Evolutionary conservation across 2,113 vertebrate genomes (phyloP).

Genomic region (Stegastes partitus): DNA sequence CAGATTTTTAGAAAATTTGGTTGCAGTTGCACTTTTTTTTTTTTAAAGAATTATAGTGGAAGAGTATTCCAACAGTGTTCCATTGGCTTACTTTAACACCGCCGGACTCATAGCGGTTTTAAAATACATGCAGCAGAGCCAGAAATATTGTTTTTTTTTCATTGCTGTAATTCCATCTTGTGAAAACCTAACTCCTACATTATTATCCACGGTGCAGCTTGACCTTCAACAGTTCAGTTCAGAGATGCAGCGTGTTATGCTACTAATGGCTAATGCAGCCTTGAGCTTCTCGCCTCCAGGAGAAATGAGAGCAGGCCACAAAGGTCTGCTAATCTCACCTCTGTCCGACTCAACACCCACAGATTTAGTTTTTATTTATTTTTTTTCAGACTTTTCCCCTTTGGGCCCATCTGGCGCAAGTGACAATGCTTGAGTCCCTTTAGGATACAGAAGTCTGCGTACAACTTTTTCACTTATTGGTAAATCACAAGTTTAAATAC

Average conservation of each 20-base stretch:
- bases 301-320: neutral
- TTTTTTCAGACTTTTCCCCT: too few relatives aligned
- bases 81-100: neutral
- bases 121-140: neutral
- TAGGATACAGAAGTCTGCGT: too few relatives aligned
- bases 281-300: constrained; percentile 1
- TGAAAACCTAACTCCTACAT: neutral
- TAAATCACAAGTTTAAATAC: too few relatives aligned
- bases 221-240: neutral
- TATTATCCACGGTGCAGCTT: constrained; percentile 24
- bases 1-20: neutral
- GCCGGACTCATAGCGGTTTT: neutral
- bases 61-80: neutral
- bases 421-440: too few relatives aligned
- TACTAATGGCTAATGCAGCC: neutral
- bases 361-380: neutral
- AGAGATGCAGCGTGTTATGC: neutral
- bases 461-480: too few relatives aligned
- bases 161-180: neutral
- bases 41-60: neutral
- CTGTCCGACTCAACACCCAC: too few relatives aligned
- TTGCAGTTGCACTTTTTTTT: constrained; percentile 3
- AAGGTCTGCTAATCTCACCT: neutral
- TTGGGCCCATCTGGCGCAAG: too few relatives aligned
- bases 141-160: neutral